Evolutionary conservation across 2,888 invertebrate genomes (phyloP).

Genomic region (Catocala fraxini): DNA sequence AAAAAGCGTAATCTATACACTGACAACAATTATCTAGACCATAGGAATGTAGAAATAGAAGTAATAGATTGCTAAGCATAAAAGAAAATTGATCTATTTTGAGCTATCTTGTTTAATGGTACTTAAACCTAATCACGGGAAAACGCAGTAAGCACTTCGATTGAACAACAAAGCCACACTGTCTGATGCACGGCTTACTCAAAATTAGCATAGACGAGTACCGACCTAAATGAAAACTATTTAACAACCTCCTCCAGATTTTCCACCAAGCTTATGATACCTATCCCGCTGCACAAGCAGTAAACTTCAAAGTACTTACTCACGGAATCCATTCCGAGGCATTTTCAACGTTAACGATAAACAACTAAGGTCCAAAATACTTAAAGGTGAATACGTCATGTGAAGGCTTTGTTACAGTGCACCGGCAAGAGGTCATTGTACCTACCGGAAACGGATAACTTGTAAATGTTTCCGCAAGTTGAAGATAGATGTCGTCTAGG

Average conservation of each 20-base stretch:
- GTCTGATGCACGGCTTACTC: too few species aligned
- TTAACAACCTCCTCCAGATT: background rate
- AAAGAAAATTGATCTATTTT: too few species aligned
- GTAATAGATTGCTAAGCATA: too few species aligned
- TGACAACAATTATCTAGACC: too few species aligned
- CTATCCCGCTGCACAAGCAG: constrained; percentile 28
- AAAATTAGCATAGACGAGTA: too few species aligned
- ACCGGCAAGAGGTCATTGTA: constrained; percentile 71
- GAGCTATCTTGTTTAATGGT: too few species aligned
- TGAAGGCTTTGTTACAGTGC: constrained; percentile 65
- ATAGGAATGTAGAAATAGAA: too few species aligned
- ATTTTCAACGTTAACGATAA: constrained; percentile 46
- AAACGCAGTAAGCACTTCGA: too few species aligned
- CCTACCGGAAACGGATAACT: constrained; percentile 62
- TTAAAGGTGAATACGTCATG: constrained; percentile 59
- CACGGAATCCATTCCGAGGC: constrained; percentile 45
- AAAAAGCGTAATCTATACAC: too few species aligned
- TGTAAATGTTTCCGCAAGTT: constrained; percentile 47
- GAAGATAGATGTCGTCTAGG: constrained; percentile 25
- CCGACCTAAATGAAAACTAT: background rate
- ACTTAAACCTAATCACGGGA: too few species aligned
- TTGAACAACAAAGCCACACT: too few species aligned
- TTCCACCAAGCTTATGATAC: constrained; percentile 18
- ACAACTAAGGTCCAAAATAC: constrained; percentile 51
- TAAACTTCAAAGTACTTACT: constrained; percentile 57